Evolutionary conservation across 2,797 vertebrate species (phyloP).

Genomic region (Malurus splendens): DNA sequence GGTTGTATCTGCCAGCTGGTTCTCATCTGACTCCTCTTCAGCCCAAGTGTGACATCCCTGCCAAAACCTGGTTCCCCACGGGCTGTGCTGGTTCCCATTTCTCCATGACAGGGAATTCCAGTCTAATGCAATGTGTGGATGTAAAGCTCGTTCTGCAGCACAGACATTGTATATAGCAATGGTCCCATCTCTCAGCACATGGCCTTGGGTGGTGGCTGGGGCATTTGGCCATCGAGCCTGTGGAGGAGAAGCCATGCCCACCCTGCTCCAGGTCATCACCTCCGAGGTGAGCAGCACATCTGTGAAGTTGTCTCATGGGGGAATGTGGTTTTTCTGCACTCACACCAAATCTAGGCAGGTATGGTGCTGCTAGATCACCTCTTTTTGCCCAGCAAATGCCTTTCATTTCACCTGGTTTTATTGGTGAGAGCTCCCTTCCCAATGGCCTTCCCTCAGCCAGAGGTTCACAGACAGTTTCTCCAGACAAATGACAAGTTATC

Average conservation of each 20-base stretch:
- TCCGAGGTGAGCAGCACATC: background rate
- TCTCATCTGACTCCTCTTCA: background rate
- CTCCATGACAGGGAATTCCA: background rate
- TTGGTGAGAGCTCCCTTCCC: background rate
- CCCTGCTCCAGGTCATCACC: rapidly evolving
- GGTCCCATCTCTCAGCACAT: background rate
- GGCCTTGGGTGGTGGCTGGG: background rate
- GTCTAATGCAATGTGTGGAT: background rate
- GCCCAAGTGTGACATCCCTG: background rate
- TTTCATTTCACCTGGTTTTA: background rate
- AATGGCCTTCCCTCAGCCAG: background rate
- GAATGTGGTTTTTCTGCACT: background rate
- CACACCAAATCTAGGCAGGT: background rate
- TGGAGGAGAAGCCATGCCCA: background rate
- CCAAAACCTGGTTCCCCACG: background rate
- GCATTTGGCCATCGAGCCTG: rapidly evolving
- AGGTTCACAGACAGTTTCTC: background rate
- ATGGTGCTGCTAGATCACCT: background rate
- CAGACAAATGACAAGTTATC: background rate
- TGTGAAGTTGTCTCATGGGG: background rate
- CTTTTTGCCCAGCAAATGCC: background rate
- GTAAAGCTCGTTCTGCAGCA: background rate
- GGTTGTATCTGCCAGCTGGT: background rate
- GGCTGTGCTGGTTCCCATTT: background rate
- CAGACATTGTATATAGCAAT: rapidly evolving